These are phyloP conservation scores for Lampropteryx suffumata DNA, from an alignment of 2,888 invertebrate genomes.

Conservation along the genomic window DNA sequence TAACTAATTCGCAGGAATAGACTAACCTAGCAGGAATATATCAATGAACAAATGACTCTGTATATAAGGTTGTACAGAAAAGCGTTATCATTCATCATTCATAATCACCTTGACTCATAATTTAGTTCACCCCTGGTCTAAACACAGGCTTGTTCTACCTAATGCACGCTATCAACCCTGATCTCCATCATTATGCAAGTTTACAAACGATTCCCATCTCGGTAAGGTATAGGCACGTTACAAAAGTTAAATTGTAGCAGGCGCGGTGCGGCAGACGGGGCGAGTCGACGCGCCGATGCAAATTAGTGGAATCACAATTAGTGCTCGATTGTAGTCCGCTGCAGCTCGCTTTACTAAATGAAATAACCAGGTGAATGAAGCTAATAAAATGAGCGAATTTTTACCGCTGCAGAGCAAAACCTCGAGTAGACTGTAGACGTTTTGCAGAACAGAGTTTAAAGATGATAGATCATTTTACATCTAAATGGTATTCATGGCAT, in stretches of 20 bases:
- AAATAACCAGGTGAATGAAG: conserved; percentile 61
- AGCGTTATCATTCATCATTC: too few species aligned
- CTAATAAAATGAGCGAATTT: conserved; percentile 50
- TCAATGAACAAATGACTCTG: too few species aligned
- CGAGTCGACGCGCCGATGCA: conserved; percentile 61
- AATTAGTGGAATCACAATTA: conserved; percentile 77
- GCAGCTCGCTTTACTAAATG: conserved; percentile 67
- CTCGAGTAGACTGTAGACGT: too few species aligned
- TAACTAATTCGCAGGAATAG: too few species aligned
- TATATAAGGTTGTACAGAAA: too few species aligned
- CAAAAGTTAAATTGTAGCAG: conserved; percentile 42
- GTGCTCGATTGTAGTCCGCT: conserved; percentile 68
- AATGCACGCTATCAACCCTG: conserved; percentile 6
- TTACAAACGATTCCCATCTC: conserved; percentile 16
- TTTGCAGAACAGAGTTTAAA: not conserved
- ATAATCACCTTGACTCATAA: too few species aligned
- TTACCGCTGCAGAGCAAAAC: too few species aligned
- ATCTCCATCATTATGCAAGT: conserved; percentile 17
- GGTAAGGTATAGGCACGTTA: conserved; percentile 21
- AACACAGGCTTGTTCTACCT: conserved; percentile 3
- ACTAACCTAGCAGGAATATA: too few species aligned
- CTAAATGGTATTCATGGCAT: conserved; percentile 26
- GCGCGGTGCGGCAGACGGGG: conserved; percentile 41
- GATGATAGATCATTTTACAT: conserved; percentile 9
- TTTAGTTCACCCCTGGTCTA: too few species aligned